Percentiles rank a stretch among this genome's conserved stretches.
Conservation (phyloP, 2,888 invertebrate species). For the Zonitis immaculata region DNA sequence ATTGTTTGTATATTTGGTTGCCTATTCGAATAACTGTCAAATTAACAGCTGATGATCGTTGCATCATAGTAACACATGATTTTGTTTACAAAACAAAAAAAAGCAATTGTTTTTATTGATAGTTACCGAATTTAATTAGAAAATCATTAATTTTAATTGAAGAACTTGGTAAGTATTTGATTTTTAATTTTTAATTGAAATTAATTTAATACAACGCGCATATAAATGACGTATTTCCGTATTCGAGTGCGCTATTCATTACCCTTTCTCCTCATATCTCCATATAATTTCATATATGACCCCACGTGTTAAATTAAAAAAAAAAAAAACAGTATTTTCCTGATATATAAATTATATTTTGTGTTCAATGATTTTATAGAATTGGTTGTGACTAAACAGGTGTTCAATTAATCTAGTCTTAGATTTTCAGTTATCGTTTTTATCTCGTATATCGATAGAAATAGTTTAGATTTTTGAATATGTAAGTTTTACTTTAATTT, state of each 20-base stretch:
- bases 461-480: too few species aligned
- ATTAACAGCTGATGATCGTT: not conserved
- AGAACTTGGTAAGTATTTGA: not conserved
- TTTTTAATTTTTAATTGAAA: not conserved
- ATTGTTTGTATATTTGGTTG: not conserved
- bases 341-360: conserved; percentile 15
- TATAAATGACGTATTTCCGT: conserved; percentile 10
- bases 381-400: conserved; percentile 12
- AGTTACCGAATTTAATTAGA: not conserved
- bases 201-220: conserved; percentile 12
- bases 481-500: too few species aligned
- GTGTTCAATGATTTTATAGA: conserved; percentile 32
- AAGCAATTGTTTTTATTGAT: conserved; percentile 13
- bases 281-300: conserved; percentile 14
- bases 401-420: conserved; percentile 20
- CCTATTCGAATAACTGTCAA: not conserved
- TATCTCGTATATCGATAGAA: too few species aligned
- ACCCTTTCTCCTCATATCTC: conserved; percentile 23
- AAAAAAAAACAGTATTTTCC: conserved; percentile 30
- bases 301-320: conserved; percentile 36
- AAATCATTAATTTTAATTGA: not conserved
- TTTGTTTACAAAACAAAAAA: conserved; percentile 12
- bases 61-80: conserved; percentile 13
- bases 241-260: conserved; percentile 7
- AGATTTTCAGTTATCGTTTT: too few species aligned